phyloP scores from a whole-genome alignment of 1,140 invertebrate species.

The Cyphomyrmex costatus region DNA sequence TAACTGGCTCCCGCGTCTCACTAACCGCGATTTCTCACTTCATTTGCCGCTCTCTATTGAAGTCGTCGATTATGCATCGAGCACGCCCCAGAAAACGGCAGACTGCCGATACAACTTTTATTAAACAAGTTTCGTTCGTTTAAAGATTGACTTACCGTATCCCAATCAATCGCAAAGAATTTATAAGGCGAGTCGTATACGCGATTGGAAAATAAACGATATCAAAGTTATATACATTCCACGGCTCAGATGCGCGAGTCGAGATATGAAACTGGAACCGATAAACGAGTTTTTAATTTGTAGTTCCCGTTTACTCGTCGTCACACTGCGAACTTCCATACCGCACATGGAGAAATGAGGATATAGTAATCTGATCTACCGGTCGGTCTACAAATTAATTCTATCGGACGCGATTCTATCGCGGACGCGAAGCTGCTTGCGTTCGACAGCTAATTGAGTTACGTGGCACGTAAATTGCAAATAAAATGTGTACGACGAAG shows the following conservation, averaged over 20 bases:
- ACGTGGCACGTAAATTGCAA: slow-evolving; percentile 20
- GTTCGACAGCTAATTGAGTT: slow-evolving; percentile 43
- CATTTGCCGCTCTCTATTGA: neutral
- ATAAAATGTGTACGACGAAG: slow-evolving; percentile 13
- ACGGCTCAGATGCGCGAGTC: neutral
- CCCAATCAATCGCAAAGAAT: neutral
- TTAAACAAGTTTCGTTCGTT: neutral
- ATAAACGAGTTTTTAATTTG: slow-evolving; percentile 18
- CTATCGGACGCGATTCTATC: slow-evolving; percentile 1
- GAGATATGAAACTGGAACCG: neutral
- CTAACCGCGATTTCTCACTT: slow-evolving; percentile 36
- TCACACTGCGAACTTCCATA: neutral
- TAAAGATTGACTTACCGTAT: neutral
- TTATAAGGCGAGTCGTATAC: neutral
- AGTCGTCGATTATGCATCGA: neutral
- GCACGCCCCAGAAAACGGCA: neutral
- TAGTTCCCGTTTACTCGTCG: neutral
- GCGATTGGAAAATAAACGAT: slow-evolving; percentile 9
- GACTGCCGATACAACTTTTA: neutral
- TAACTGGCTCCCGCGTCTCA: slow-evolving; percentile 11
- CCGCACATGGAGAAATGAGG: neutral
- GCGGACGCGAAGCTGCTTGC: slow-evolving; percentile 27
- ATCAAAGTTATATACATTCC: slow-evolving; percentile 19
- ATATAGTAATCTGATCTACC: slow-evolving; percentile 34
- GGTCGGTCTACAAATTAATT: slow-evolving; percentile 47